Base-by-base conservation (phyloP, 2,888 invertebrate genomes). In the Zootermopsis nevadensis region DNA sequence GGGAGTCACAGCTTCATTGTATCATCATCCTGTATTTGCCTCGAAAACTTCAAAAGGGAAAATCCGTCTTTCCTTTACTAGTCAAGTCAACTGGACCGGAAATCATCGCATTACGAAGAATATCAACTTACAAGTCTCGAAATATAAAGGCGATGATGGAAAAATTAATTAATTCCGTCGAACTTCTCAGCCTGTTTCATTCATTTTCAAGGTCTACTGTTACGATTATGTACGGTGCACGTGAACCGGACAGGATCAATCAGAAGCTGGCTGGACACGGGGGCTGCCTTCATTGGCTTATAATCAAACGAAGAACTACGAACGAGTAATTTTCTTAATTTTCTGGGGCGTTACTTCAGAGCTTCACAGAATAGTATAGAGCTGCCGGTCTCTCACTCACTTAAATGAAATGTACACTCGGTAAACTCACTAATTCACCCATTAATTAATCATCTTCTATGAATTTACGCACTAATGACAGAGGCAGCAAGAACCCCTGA, bases 131-230 rank as follows among this genome's bases (percentile, higher is more conserved):
- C 69, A 69, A 69, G 69, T 69, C 12, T 69, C 12, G 19, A 22
- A 69, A 69, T 33, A 33, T 12, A 69, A 69, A 69, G 33, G 69
- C 69, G 69, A 69, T 33, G 31, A 33, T 22, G 69, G 22, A 69
- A 12, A 33, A 69, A 69, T 33, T 69, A 33, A 69, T 69, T 2
- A 69, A 33, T 69, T 69, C 19, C 33, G 22, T 31, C 33, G 27
- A 33, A 69, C 33, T 24, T 48, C 19, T 15, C 48, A 15, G 19
- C 19, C 48, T 1, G 19, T 15, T 66, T 33, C 33, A 19, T 33
- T 69, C n/a, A 30, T 10, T 30, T 15, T 69, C 33, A 19, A 12
- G 22, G 22, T 33, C 69, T 69, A 4, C 27, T 66, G 66, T 48
- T 19, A 15, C 15, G 19, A 48, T 6, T 27, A 33, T 69, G 31